Conservation (phyloP, 2,797 vertebrate genomes). For the Kryptolebias ocellatus region DNA sequence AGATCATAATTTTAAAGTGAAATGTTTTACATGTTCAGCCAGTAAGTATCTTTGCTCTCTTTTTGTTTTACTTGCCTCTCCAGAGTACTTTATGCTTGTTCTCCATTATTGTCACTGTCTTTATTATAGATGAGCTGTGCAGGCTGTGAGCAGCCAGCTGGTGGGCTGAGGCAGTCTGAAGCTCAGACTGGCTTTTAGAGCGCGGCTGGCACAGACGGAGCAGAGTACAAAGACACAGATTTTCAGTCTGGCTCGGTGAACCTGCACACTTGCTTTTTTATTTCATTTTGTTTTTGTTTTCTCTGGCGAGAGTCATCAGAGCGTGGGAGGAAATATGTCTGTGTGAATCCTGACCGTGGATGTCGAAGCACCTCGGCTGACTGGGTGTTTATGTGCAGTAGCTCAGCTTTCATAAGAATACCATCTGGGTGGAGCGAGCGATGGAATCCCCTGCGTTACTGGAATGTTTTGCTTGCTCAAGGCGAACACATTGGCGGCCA, state of each 20-base stretch:
- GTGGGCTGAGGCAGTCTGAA: constrained; percentile 44
- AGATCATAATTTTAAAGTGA: background rate
- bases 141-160: constrained; percentile 56
- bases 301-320: constrained; percentile 11
- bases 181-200: constrained; percentile 46
- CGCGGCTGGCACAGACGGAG: constrained; percentile 44
- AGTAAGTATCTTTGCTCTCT: constrained; percentile 9
- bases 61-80: constrained; percentile 1
- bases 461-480: constrained; percentile 81
- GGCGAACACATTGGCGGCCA: constrained; percentile 55
- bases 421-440: constrained; percentile 46
- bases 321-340: constrained; percentile 43
- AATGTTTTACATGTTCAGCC: background rate
- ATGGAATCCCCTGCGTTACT: constrained; percentile 80
- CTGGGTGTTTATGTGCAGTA: constrained; percentile 31
- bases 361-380: constrained; percentile 46
- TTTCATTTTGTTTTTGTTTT: constrained; percentile 18
- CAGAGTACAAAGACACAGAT: constrained; percentile 44
- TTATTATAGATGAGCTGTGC: constrained; percentile 67
- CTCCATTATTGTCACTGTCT: constrained; percentile 48
- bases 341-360: constrained; percentile 41
- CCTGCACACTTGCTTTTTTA: constrained; percentile 32
- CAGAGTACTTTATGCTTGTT: constrained; percentile 21
- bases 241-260: constrained; percentile 46
- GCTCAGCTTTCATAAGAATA: constrained; percentile 48